phyloP scores from a whole-genome alignment of 2,888 invertebrate species.

The Lithophane ornitopus region DNA sequence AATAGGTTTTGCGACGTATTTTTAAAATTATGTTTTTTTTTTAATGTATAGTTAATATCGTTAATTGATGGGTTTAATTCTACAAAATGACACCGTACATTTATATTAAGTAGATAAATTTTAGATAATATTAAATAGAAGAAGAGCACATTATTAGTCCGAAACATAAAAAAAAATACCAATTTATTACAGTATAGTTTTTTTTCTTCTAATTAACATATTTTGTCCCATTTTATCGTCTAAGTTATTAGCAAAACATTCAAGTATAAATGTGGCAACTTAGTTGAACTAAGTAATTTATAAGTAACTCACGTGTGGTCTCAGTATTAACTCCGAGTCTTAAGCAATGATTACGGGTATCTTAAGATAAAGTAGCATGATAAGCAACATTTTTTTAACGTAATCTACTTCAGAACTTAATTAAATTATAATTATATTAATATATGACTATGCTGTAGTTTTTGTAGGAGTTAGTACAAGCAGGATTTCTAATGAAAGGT shows the following conservation, averaged over 20 bases:
- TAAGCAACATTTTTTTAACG: conserved; percentile 48
- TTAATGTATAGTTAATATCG: conserved; percentile 16
- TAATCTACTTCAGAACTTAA: conserved; percentile 37
- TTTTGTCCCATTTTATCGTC: background rate
- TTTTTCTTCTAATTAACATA: background rate
- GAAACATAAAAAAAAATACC: background rate
- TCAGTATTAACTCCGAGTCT: conserved; percentile 24
- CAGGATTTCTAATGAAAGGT: background rate
- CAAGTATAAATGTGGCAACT: conserved; percentile 19
- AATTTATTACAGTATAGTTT: background rate
- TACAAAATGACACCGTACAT: conserved; percentile 19
- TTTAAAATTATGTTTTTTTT: conserved; percentile 11
- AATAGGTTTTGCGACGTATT: conserved; percentile 14
- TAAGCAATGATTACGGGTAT: conserved; percentile 52
- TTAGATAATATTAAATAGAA: background rate
- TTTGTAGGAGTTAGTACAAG: conserved; percentile 1
- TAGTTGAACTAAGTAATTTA: conserved; percentile 32
- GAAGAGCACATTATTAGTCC: background rate
- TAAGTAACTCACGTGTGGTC: conserved; percentile 57
- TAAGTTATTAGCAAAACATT: conserved; percentile 10
- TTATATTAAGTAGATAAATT: conserved; percentile 16
- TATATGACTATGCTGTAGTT: conserved; percentile 8
- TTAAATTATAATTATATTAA: conserved; percentile 47
- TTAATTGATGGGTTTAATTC: conserved; percentile 23
- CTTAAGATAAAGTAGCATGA: conserved; percentile 40